Conservation (phyloP, 2,113 vertebrate species). For the Speoplatyrhinus poulsoni region DNA sequence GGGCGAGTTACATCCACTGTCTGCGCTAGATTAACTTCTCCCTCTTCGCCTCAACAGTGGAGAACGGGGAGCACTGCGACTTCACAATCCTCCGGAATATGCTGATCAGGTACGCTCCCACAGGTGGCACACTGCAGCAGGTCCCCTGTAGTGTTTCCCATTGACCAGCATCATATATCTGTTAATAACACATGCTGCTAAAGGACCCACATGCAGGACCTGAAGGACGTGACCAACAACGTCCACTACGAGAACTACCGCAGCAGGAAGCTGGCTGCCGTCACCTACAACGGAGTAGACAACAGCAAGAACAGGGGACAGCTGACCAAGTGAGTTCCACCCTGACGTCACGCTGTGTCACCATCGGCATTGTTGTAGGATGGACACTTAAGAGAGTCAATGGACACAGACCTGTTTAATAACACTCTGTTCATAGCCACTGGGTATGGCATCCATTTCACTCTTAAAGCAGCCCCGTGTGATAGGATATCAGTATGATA, state of each 20-base stretch:
- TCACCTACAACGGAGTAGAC: conserved; percentile 91
- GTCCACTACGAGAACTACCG: conserved; percentile 97
- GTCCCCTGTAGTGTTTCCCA: not conserved
- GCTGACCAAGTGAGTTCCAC: conserved; percentile 87
- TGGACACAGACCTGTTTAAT: not conserved
- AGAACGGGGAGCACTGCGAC: conserved; percentile 96
- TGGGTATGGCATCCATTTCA: not conserved
- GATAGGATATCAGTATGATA: no score
- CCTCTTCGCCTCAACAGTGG: conserved; percentile 76
- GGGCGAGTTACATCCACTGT: no score
- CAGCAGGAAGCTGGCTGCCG: conserved; percentile 92
- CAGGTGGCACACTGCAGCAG: not conserved
- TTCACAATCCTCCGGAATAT: conserved; percentile 96
- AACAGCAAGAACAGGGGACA: conserved; percentile 93
- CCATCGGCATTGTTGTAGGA: not conserved
- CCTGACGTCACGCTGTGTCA: not conserved
- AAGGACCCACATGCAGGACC: conserved; percentile 97
- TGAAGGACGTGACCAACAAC: conserved; percentile 97
- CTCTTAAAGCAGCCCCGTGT: not conserved
- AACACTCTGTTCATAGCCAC: not conserved
- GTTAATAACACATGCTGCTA: conserved; percentile 12
- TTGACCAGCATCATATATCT: no score
- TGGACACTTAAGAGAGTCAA: not conserved
- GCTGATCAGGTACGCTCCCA: conserved; percentile 86
- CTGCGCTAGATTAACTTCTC: not conserved